Conservation (phyloP, 2,113 vertebrate species). For the Chionodraco myersi region DNA sequence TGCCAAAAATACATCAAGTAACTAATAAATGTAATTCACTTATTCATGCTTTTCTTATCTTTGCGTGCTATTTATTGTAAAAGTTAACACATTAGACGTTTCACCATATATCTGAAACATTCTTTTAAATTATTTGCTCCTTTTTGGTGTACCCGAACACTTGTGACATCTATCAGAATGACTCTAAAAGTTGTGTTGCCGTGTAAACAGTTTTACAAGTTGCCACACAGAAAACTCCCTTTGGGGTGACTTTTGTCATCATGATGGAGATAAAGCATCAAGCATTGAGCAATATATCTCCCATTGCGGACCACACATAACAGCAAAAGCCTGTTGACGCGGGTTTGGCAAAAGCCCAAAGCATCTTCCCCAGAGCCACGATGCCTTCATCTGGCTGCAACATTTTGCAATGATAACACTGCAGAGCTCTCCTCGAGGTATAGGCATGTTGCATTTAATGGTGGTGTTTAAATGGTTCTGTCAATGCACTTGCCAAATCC, state of each 20-base stretch:
- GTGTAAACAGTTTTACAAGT: conserved; percentile 46
- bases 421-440: conserved; percentile 69
- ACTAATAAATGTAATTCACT: background rate
- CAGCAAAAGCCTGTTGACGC: conserved; percentile 79
- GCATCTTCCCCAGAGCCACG: conserved; percentile 74
- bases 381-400: conserved; percentile 83
- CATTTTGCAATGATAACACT: conserved; percentile 76
- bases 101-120: background rate
- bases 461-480: conserved; percentile 74
- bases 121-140: too few relatives aligned
- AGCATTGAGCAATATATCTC: conserved; percentile 75
- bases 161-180: background rate
- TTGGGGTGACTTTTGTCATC: conserved; percentile 62
- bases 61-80: background rate
- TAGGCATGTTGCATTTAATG: conserved; percentile 76
- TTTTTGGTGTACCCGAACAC: background rate
- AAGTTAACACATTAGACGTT: background rate
- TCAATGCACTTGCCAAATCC: conserved; percentile 76
- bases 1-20: conserved; percentile 11
- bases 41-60: background rate
- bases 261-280: conserved; percentile 66
- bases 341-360: conserved; percentile 79
- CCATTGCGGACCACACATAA: conserved; percentile 78
- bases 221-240: conserved; percentile 56
- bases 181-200: conserved; percentile 17